phyloP scores from a whole-genome alignment of 2,797 vertebrate genomes.

The Dipus sagitta region DNA sequence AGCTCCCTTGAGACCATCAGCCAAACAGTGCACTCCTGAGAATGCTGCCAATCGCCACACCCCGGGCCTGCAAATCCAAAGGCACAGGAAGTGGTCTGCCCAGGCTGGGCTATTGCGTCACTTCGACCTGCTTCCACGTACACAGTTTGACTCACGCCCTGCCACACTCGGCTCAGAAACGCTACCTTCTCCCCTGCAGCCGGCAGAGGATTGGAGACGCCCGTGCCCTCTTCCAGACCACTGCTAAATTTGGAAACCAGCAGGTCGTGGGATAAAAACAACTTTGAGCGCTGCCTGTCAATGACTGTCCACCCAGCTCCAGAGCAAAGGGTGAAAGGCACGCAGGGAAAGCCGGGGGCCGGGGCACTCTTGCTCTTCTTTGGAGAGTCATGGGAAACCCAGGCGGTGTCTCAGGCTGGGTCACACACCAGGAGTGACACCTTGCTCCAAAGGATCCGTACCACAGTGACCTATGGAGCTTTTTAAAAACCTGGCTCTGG shows the following conservation, averaged over 20 bases:
- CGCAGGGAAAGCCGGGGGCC: not conserved
- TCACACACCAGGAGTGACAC: not conserved
- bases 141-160: conserved; percentile 58
- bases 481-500: not conserved
- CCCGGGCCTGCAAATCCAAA: conserved; percentile 52
- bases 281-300: conserved; percentile 41
- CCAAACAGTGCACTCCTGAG: not conserved
- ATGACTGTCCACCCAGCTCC: not conserved
- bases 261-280: conserved; percentile 57
- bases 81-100: conserved; percentile 77
- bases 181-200: conserved; percentile 40
- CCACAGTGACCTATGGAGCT: not conserved
- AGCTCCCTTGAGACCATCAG: conserved; percentile 43
- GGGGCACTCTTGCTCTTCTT: not conserved
- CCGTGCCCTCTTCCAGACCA: conserved; percentile 52
- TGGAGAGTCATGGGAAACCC: not conserved
- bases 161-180: not conserved
- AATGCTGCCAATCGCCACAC: conserved; percentile 27
- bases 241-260: conserved; percentile 71
- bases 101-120: conserved; percentile 25
- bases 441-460: not conserved
- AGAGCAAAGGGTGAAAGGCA: conserved; percentile 51
- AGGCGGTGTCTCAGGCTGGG: not conserved
- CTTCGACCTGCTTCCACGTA: not conserved
- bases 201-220: conserved; percentile 51